phyloP scores from a whole-genome alignment of 2,888 invertebrate genomes.

The Leucophora obtusa region DNA sequence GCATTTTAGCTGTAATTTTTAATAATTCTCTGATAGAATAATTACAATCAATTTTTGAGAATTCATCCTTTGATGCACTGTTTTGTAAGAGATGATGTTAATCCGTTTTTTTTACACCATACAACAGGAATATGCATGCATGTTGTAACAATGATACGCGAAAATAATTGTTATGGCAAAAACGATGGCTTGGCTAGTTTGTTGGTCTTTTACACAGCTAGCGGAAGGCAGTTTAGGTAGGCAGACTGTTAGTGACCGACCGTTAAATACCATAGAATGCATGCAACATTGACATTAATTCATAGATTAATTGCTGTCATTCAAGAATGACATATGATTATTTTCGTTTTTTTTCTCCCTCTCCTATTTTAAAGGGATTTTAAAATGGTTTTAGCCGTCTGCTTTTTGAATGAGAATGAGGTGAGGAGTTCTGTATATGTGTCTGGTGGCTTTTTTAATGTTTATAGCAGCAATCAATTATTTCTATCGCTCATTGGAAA shows the following conservation, averaged over 20 bases:
- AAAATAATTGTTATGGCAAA: slow-evolving; percentile 59
- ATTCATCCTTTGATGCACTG: too few species aligned
- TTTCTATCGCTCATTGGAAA: slow-evolving; percentile 58
- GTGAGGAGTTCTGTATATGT: slow-evolving; percentile 6
- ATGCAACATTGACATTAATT: slow-evolving; percentile 62
- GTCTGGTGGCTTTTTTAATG: slow-evolving; percentile 35
- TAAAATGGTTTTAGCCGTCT: slow-evolving; percentile 46
- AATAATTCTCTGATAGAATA: too few species aligned
- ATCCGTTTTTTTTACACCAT: slow-evolving; percentile 42
- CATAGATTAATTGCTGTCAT: slow-evolving; percentile 62
- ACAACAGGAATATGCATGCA: slow-evolving; percentile 38
- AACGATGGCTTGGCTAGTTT: slow-evolving; percentile 30
- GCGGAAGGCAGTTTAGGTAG: slow-evolving; percentile 23
- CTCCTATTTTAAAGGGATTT: slow-evolving; percentile 29
- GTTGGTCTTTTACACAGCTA: neutral
- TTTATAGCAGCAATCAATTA: slow-evolving; percentile 56
- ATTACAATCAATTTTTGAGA: too few species aligned
- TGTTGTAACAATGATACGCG: slow-evolving; percentile 53
- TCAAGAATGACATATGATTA: slow-evolving; percentile 59
- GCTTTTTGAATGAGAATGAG: slow-evolving; percentile 22
- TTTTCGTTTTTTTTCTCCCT: slow-evolving; percentile 25
- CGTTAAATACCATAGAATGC: slow-evolving; percentile 61
- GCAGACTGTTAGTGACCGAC: slow-evolving; percentile 42
- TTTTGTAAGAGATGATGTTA: slow-evolving; percentile 31
- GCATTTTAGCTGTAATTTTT: too few species aligned